A percentile compares a stretch with the other conserved stretches of the same genome.
Conservation (phyloP, 64 coral and sea anemone species). For the Stichodactyla helianthus region DNA sequence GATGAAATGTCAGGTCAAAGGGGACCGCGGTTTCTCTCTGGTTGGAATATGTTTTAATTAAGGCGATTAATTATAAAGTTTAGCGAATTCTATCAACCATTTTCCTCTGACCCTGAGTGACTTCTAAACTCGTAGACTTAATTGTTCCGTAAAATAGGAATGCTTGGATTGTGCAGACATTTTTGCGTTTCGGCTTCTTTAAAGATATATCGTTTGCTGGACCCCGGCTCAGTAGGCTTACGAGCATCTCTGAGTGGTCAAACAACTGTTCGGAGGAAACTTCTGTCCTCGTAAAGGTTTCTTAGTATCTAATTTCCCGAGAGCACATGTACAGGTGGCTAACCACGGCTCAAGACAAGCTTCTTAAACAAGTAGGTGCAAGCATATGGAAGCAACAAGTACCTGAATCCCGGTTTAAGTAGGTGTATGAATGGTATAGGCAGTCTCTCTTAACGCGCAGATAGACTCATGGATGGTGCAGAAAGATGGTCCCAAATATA, state of each 20-base stretch:
- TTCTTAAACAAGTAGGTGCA: too few relatives aligned
- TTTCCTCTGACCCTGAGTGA: neutral
- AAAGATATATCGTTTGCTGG: neutral
- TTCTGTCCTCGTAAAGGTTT: too few relatives aligned
- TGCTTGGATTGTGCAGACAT: neutral
- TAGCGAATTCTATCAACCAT: neutral
- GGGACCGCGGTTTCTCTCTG: neutral
- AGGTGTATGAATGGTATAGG: too few relatives aligned
- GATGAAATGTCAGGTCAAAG: constrained; percentile 1
- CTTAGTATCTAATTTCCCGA: too few relatives aligned
- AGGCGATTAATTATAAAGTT: constrained; percentile 4
- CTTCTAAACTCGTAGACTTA: neutral
- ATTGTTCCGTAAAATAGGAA: neutral
- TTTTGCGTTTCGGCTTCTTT: neutral
- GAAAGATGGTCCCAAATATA: too few relatives aligned
- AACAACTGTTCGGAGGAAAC: too few relatives aligned
- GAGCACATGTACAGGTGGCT: too few relatives aligned
- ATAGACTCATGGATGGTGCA: too few relatives aligned
- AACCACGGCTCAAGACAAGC: too few relatives aligned
- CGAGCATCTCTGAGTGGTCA: neutral
- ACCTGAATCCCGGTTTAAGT: too few relatives aligned
- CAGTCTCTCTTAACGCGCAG: too few relatives aligned
- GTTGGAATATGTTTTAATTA: neutral
- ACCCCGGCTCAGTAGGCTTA: neutral
- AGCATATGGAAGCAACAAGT: too few relatives aligned